A percentile compares a stretch with the other conserved stretches of the same genome.
Conservation (phyloP, 2,888 invertebrate genomes). For the Drosophila mulleri region DNA sequence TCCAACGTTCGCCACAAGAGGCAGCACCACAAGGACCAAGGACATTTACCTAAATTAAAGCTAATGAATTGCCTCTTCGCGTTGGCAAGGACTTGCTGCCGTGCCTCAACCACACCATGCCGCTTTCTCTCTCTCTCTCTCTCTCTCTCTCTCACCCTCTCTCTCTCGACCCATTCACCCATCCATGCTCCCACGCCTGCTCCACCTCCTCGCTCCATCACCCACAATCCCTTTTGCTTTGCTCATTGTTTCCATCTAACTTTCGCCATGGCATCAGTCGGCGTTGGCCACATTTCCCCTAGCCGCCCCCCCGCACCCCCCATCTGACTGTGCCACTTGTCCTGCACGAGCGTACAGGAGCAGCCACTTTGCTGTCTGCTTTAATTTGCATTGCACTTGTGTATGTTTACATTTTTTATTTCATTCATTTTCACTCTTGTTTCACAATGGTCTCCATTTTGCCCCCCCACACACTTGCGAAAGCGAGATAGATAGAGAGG, state of each 20-base stretch:
- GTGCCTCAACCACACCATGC: constrained; percentile 10
- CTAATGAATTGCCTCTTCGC: constrained; percentile 80
- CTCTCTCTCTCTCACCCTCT: no score
- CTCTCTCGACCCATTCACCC: no score
- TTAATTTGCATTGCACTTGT: constrained; percentile 82
- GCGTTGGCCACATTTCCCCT: constrained; percentile 33
- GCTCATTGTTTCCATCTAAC: constrained; percentile 51
- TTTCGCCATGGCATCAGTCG: constrained; percentile 50
- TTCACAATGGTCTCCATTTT: constrained; percentile 44
- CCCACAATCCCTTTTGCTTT: constrained; percentile 6
- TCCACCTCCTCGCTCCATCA: no score
- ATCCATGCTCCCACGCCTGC: neutral
- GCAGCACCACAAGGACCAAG: constrained; percentile 80
- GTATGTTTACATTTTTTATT: constrained; percentile 82
- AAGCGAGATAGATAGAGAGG: no score
- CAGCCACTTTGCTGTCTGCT: constrained; percentile 81
- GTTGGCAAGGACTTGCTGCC: constrained; percentile 55
- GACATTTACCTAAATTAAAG: constrained; percentile 81
- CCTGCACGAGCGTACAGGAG: constrained; percentile 39
- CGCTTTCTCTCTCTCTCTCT: no score
- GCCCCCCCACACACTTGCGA: neutral
- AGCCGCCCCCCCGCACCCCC: neutral
- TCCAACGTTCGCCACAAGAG: constrained; percentile 78
- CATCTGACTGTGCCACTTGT: neutral
- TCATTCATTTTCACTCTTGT: constrained; percentile 80